phyloP scores from a whole-genome alignment of 2,797 vertebrate species.

The Ceyx erithaca region DNA sequence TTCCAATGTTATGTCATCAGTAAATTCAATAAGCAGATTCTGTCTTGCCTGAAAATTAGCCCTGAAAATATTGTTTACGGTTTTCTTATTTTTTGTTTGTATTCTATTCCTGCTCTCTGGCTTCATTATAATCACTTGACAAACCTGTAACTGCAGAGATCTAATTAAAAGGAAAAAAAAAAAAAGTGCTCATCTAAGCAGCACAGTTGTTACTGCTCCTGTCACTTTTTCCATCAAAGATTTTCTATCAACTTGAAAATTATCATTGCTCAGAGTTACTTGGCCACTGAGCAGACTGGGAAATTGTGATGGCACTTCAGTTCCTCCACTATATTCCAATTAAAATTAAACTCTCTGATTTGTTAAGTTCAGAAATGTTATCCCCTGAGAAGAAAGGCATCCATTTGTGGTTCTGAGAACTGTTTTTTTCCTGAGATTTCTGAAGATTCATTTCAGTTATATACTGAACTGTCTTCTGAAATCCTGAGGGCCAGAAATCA shows the following conservation, averaged over 20 bases:
- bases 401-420: background rate
- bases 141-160: background rate
- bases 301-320: background rate
- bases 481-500: background rate
- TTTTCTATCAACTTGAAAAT: background rate
- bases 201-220: background rate
- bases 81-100: background rate
- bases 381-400: background rate
- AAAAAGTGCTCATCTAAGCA: background rate
- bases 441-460: background rate
- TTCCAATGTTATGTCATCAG: background rate
- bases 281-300: background rate
- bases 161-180: background rate
- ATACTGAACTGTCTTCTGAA: background rate
- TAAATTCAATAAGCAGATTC: background rate
- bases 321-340: background rate
- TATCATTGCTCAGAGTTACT: background rate
- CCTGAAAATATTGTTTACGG: background rate
- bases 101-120: background rate
- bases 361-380: background rate
- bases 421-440: background rate
- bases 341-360: background rate
- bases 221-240: background rate
- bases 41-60: background rate
- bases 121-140: background rate